Conservation (phyloP, 2,888 invertebrate genomes). For the Idaea aversata region DNA sequence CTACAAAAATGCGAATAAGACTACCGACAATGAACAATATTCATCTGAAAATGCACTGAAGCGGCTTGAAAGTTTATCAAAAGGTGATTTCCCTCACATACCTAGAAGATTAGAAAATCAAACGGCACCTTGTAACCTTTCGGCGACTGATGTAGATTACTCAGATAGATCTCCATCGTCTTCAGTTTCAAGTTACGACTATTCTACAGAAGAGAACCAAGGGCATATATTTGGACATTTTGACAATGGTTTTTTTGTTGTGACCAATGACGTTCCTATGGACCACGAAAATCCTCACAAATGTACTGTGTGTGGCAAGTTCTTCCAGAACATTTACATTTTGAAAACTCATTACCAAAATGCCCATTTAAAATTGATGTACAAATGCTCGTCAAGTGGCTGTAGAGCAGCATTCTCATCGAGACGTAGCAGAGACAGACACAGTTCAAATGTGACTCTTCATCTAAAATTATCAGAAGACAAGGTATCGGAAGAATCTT, state of each 20-base stretch:
- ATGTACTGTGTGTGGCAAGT: conserved; percentile 95
- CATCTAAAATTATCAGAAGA: conserved; percentile 92
- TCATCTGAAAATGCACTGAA: conserved; percentile 85
- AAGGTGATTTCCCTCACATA: conserved; percentile 84
- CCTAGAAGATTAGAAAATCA: conserved; percentile 55
- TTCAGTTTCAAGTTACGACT: conserved; percentile 81
- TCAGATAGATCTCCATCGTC: conserved; percentile 81
- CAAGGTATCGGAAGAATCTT: conserved; percentile 61
- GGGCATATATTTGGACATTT: conserved; percentile 86
- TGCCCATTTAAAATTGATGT: conserved; percentile 96
- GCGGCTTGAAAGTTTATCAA: conserved; percentile 89
- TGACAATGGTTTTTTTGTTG: conserved; percentile 86
- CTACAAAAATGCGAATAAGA: conserved; percentile 34
- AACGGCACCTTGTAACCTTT: conserved; percentile 59
- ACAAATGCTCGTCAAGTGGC: conserved; percentile 96
- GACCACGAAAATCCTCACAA: conserved; percentile 95
- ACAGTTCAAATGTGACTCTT: conserved; percentile 94
- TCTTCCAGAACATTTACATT: conserved; percentile 95
- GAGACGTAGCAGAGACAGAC: conserved; percentile 94
- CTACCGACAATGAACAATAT: conserved; percentile 47
- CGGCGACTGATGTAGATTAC: conserved; percentile 63
- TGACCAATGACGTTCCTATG: conserved; percentile 90
- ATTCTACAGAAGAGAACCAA: conserved; percentile 81
- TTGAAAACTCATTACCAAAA: conserved; percentile 97
- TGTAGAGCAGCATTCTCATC: conserved; percentile 97